Base-by-base conservation (phyloP, 2,888 invertebrate genomes). In the Loripinus fragilis region DNA sequence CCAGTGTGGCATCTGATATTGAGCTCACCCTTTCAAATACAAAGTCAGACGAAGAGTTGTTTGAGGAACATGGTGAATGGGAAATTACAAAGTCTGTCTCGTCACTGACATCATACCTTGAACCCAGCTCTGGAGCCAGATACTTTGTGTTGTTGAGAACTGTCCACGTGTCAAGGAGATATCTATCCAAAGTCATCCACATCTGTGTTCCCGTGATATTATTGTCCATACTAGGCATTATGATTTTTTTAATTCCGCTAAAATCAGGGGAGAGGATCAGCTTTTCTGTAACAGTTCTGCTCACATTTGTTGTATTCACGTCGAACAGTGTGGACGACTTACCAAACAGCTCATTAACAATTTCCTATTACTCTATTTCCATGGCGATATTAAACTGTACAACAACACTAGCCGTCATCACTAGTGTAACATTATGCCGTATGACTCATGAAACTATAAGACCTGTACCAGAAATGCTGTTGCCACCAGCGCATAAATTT, bases 201-300 rank as follows among this genome's bases (percentile, higher is more conserved):
- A 30, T 12, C 5, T 12, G 30, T 5, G 1, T 60, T 1, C 60
- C 60, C 7, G 17, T 60, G 1, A 33, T 60, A 7, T 28, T 60
- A 12, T 5, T 60, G 3, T 30, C 28, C 17, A 1, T 17, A 1
- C 33, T 60, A 20, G 20, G 33, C 23, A 15, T 60, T 5, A 20
- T 60, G 30, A 60, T 60, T 33, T 60, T 60, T 60, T 20, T 60
- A 33, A 33, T 60, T 12, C 60, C 60, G 5, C 60, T 60, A 2
- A 60, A 60, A 33, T 60, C 60, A 1, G 60, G 60, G 5, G 60
- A 60, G 20, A 30, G 60, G 20, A 33, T 60, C 12, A 60, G 33
- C 5, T 60, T 60, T 20, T 20, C 60, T 10, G 33, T 60, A 28
- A 33, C 60, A 8, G 60, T 60, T 30, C 23, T 60, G 1, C 33